Base-by-base conservation (phyloP, 2,797 vertebrate species). In the Pseudomugil gertrudae region DNA sequence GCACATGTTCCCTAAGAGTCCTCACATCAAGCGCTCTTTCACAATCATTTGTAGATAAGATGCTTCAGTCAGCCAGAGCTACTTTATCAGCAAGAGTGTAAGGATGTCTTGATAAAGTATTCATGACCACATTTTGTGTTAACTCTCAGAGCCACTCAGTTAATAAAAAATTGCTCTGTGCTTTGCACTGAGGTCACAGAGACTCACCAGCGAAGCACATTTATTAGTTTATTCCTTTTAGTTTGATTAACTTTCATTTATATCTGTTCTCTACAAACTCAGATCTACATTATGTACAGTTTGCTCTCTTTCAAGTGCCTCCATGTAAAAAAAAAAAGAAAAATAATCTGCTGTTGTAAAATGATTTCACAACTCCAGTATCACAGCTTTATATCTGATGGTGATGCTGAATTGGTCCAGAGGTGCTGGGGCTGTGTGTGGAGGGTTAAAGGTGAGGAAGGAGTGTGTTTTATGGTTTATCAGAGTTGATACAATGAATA, bases 381-480 rank as follows among this genome's bases (percentile, higher is more conserved):
- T 19, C 4, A 1, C 21, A 36, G 56, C 0, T 2, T 19, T 54
- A 35, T 38, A 24, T 54, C 50, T 56, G 26, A 26, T 51, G 29
- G n/a, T 36, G 19, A 32, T 21, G 47, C 4, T 14, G 5, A 13
- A 40, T 62, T 58, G 45, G 67, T 53, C 38, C 24, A 1, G 10
- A 38, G 40, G 4, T 2, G 53, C 45, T 64, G 38, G 21, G 43
- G 32, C 36, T 57, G 33, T 26, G 66, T 74, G 57, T 87, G 67
- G 60, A 72, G 68, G 86, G 77, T 74, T 69, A 84, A 92, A 90
- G 89, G 78, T 87, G 52, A 80, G 30, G 35, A 2, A 4, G 40
- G 26, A 9, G 5, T 57, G 23, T 57, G 66, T 70, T 52, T 66
- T 29, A 29, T 53, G 2, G 24, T 80, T 76, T 84, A 85, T 88